Base-by-base conservation (phyloP, 2,888 invertebrate species). In the Eurois occulta region DNA sequence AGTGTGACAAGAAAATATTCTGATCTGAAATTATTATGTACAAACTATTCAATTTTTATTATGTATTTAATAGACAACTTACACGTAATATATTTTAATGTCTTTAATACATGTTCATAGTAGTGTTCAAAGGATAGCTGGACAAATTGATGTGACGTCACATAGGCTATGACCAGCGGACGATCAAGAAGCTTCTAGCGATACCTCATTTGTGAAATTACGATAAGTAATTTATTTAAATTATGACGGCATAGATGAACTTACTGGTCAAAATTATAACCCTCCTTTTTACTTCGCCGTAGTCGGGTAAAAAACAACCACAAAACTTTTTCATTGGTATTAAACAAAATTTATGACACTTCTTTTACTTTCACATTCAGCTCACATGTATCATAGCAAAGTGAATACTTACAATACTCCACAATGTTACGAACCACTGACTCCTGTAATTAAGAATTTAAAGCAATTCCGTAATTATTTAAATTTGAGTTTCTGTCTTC, bases 361-460 rank as follows among this genome's bases (percentile, higher is more conserved):
- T 52, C 52, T 24, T 11, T 52, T 24, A 52, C 10, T 24, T 48
- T 48, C 8, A 21, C 48, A 8, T 43, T 48, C 24, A 48, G 21
- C 46, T 48, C 24, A 10, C 24, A 55, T 55, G 11, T 55, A 4
- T n/a, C n/a, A 55, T 55, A 10, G n/a, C 52, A n/a, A n/a, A 52
- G 24, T 28, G 2, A 18, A 28, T n/a, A 55, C 7, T 58, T 21
- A 32, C 21, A 41, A 65, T 8, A 65, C 16, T 28, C 16, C 77
- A 79, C 7, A 89, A 90, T 74, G 90, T 93, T 90, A 28, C 18
- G 10, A 52, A 87, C 84, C 77, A 55, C 92, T 93, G 90, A 64
- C 72, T 79, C 73, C 73, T 68, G 72, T 77, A 90, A 92, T 92
- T 90, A 91, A 89, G 77, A 83, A 89, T 88, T 91, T 77, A 77